These are phyloP conservation scores for Calyptomena viridis DNA, from an alignment of 2,113 vertebrate genomes.

Conservation along the genomic window DNA sequence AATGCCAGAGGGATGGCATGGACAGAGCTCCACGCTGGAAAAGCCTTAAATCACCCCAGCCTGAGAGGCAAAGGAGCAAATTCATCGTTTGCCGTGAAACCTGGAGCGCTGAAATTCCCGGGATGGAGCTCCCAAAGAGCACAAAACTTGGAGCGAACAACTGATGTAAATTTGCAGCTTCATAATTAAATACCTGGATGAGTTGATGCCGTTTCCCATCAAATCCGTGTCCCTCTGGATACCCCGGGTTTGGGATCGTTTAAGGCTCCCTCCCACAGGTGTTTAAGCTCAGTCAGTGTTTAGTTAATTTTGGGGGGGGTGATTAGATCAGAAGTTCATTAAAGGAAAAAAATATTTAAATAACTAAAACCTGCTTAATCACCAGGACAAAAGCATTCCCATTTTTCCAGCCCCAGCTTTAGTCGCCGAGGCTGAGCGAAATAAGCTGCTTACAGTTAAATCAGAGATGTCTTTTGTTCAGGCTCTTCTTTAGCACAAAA, in stretches of 20 bases:
- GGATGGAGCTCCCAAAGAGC: neutral
- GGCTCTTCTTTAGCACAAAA: constrained; percentile 9
- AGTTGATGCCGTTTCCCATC: neutral
- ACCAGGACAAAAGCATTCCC: constrained; percentile 41
- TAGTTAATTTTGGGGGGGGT: fast-evolving
- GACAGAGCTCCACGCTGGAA: neutral
- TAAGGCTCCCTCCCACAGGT: neutral
- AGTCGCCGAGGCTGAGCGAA: neutral
- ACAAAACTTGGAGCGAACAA: neutral
- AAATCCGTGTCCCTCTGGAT: neutral
- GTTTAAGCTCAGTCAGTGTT: neutral
- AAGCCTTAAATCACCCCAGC: neutral
- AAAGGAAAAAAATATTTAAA: neutral
- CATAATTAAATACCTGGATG: neutral
- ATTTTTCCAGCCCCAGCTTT: constrained; percentile 9
- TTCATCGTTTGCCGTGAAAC: fast-evolving
- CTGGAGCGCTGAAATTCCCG: fast-evolving
- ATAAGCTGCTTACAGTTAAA: constrained; percentile 54
- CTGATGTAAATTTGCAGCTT: neutral
- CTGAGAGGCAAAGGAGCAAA: neutral
- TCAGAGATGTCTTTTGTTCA: constrained; percentile 28
- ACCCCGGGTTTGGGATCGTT: neutral
- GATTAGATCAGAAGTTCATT: constrained; percentile 14
- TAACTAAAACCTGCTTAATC: constrained; percentile 44
- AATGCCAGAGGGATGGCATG: neutral